phyloP scores from a whole-genome alignment of 2,888 invertebrate genomes.

The Sussaba pulchella region DNA sequence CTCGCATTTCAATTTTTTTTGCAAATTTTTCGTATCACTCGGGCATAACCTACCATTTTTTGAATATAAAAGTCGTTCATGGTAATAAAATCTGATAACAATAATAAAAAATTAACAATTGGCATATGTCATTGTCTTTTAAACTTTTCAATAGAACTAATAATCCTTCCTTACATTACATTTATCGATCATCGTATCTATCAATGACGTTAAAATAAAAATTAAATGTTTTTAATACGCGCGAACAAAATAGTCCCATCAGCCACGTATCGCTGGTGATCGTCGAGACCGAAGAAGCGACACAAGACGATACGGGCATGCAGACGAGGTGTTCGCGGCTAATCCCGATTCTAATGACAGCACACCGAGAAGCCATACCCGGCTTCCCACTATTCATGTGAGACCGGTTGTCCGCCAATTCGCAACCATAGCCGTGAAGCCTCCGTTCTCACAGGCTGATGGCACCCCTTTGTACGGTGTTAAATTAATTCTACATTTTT shows the following conservation, averaged over 20 bases:
- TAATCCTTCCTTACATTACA: too few relatives aligned
- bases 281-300: slow-evolving; percentile 16
- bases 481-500: not conserved
- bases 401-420: slow-evolving; percentile 70
- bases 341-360: slow-evolving; percentile 82
- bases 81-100: too few relatives aligned
- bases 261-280: slow-evolving; percentile 12
- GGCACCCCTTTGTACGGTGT: slow-evolving; percentile 1
- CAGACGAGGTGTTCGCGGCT: slow-evolving; percentile 69
- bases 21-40: too few relatives aligned
- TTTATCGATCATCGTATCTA: too few relatives aligned
- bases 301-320: slow-evolving; percentile 43
- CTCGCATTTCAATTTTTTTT: not conserved
- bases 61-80: too few relatives aligned
- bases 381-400: slow-evolving; percentile 73
- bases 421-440: slow-evolving; percentile 69
- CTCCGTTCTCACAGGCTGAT: slow-evolving; percentile 59
- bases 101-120: too few relatives aligned
- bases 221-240: too few relatives aligned
- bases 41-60: too few relatives aligned
- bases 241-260: too few relatives aligned
- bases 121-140: too few relatives aligned
- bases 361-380: slow-evolving; percentile 81
- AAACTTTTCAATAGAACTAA: too few relatives aligned
- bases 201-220: too few relatives aligned